These are phyloP conservation scores for Pogonocherus hispidulus DNA, from an alignment of 2,888 invertebrate genomes.

Conservation along the genomic window DNA sequence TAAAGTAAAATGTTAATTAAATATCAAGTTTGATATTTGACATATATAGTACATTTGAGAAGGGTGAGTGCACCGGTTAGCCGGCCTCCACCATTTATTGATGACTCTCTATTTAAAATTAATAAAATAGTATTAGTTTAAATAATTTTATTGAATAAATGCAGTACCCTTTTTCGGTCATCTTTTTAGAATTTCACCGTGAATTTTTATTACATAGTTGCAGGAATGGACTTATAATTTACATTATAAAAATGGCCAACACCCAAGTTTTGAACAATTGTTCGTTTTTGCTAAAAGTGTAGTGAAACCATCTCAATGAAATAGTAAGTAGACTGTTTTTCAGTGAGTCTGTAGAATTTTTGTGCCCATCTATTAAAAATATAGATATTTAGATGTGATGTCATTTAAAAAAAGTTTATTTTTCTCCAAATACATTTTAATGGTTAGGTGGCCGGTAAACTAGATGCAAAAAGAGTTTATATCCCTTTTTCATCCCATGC, in stretches of 20 bases:
- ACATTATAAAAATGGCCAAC: not conserved
- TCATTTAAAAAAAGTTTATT: not conserved
- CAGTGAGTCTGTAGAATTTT: not conserved
- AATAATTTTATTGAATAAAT: not conserved
- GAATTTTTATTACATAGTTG: not conserved
- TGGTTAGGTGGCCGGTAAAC: not conserved
- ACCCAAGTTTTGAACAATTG: not conserved
- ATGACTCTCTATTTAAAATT: too few species aligned
- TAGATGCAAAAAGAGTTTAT: not conserved
- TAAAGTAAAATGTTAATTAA: too few species aligned
- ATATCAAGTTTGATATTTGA: too few species aligned
- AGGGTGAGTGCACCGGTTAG: too few species aligned
- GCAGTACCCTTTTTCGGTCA: not conserved
- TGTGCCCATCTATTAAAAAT: not conserved
- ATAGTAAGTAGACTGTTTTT: not conserved
- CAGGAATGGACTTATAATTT: not conserved
- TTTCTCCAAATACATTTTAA: not conserved
- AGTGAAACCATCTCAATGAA: not conserved
- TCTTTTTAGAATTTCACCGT: not conserved
- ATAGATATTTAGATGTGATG: not conserved
- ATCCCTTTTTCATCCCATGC: not conserved
- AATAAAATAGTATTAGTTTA: not conserved
- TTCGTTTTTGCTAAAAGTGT: not conserved
- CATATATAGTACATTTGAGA: too few species aligned
- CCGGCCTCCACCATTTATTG: too few species aligned